Base-by-base conservation (phyloP, 2,888 invertebrate species). In the Argyra leucocephala region DNA sequence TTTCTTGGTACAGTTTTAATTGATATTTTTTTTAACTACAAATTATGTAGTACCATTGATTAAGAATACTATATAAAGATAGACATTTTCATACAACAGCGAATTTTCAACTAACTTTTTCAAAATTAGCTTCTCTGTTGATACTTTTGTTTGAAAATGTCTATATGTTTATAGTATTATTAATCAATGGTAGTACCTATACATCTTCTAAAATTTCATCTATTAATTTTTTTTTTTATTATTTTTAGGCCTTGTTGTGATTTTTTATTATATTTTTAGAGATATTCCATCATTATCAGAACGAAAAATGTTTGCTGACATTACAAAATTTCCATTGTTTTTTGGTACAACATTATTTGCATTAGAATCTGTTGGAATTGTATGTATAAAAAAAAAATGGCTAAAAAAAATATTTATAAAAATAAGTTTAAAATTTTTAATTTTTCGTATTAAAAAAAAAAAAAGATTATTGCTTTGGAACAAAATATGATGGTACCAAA, bases 311-410 rank as follows among this genome's bases (percentile, higher is more conserved):
- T 71, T 84, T 71, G 84, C 83, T 65, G 78, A 78, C 70, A 82
- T 81, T 74, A 80, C 78, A 7, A 82, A 84, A 71, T 80, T 91
- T 69, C 93, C 95, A 0, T 84, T 93, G 21, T 96, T 91, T 82
- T 95, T 96, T 78, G 95, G 96, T 63, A 95, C 93, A 3, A 94
- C 93, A 22, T 89, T 96, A 70, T 96, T 93, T 77, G 92, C 96
- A 7, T 85, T 96, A 72, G 96, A 96, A 82, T 88, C 88, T 23
- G 88, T 88, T 71, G 88, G 88, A 72, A 88, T 88, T 84, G 93
- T 92, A 78, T 84, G 88, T 83, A 63, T 5, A 23, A 21, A 12
- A 31, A 12, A 7, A 57, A 24, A 15, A 4, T 26, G 5, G 61
- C 26, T 37, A 10, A 22, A 3, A 22, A 15, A 22, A 31, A 31